Evolutionary conservation across 2,113 vertebrate species (phyloP).

Genomic region (Callopanchax toddi): DNA sequence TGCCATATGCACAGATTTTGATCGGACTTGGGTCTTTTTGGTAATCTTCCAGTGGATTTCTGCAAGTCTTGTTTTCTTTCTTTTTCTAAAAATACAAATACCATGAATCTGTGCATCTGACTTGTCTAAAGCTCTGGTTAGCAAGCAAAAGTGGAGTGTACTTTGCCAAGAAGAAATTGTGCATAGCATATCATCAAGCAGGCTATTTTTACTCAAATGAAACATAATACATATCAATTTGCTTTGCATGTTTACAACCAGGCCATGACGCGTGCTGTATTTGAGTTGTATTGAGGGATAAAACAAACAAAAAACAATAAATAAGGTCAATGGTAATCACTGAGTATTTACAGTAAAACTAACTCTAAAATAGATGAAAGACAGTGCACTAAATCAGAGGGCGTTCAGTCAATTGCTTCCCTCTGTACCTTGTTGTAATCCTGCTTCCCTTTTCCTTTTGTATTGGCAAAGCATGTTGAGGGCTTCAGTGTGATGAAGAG

Average conservation of each 20-base stretch:
- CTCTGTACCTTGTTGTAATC: conserved; percentile 60
- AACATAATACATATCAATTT: conserved; percentile 36
- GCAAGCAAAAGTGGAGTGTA: conserved; percentile 26
- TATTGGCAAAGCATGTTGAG: conserved; percentile 36
- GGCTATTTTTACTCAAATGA: conserved; percentile 42
- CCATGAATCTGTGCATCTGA: conserved; percentile 7
- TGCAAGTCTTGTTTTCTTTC: conserved; percentile 15
- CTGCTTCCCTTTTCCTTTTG: conserved; percentile 55
- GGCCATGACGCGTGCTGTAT: conserved; percentile 20
- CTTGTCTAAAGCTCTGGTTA: conserved; percentile 31
- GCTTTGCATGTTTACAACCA: conserved; percentile 30
- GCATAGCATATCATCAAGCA: conserved; percentile 16
- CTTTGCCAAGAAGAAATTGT: conserved; percentile 29
- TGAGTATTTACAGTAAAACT: conserved; percentile 34
- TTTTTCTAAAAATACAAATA: conserved; percentile 20
- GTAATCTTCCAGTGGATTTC: conserved; percentile 30
- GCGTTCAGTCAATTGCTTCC: conserved; percentile 49
- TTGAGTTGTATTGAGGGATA: conserved; percentile 27
- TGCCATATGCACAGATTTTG: conserved; percentile 29
- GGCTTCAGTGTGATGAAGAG: conserved; percentile 50
- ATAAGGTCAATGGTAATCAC: conserved; percentile 42
- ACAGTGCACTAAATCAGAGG: conserved; percentile 35
- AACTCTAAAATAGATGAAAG: conserved; percentile 16
- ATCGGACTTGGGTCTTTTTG: conserved; percentile 27
- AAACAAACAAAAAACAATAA: conserved; percentile 56